These are phyloP conservation scores for Mustela erminea DNA, from an alignment of 2,797 vertebrate genomes.

Conservation along the genomic window DNA sequence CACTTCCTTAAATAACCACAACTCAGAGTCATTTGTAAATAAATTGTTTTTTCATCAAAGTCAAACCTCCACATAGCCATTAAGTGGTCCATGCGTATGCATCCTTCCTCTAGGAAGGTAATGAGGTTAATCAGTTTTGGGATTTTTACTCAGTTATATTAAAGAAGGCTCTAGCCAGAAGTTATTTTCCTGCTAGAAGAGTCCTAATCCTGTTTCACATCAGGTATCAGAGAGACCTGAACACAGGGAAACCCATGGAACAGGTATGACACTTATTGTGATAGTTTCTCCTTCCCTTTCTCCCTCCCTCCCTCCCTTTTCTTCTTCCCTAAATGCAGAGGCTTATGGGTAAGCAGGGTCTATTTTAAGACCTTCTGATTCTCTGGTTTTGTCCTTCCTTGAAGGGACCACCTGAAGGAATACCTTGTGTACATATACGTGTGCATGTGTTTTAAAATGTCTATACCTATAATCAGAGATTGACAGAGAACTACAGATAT, in stretches of 20 bases:
- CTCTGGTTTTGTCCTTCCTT: not conserved
- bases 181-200: not conserved
- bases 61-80: not conserved
- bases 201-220: not conserved
- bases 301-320: not conserved
- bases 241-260: not conserved
- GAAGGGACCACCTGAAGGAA: not conserved
- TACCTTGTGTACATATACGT: not conserved
- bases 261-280: not conserved
- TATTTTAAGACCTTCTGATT: not conserved
- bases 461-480: not conserved
- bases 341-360: not conserved
- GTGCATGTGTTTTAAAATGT: not conserved
- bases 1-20: not conserved
- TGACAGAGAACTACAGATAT: not conserved
- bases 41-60: not conserved
- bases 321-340: not conserved
- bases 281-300: no score
- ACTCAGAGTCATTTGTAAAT: slow-evolving; percentile 7
- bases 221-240: not conserved
- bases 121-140: not conserved
- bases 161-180: not conserved
- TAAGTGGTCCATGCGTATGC: not conserved
- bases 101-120: not conserved
- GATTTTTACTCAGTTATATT: not conserved